Base-by-base conservation (phyloP, 1,140 invertebrate genomes). In the Sinella curviseta region DNA sequence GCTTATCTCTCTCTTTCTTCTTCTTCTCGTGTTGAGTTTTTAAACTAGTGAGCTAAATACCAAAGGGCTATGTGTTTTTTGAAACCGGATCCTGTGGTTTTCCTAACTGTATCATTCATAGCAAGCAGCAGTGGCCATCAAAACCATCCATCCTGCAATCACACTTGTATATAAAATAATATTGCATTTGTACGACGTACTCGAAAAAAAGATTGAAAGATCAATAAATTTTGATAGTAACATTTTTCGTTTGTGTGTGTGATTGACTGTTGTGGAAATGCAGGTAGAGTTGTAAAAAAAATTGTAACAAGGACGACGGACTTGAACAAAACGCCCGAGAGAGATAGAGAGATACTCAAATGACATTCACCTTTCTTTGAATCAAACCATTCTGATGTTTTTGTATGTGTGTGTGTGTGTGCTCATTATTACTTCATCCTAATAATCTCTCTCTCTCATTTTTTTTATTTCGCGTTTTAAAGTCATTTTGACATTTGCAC, bases 51-150 rank as follows among this genome's bases (percentile, higher is more conserved):
- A 70, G 65, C 31, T n/a, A 70, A 70, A 70, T 33, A 70, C 65
- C 65, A 70, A 30, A 60, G 3, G n/a, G 39, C 24, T n/a, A 33
- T 12, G 39, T 12, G 20, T 12, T 12, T 8, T 12, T 24, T 70
- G 14, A 70, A 70, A 70, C 65, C 65, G 65, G 65, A 70, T 70
- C 65, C 65, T 70, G 65, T 70, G 65, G 65, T 70, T 70, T 70
- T 70, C 65, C 65, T 70, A 70, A 70, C 65, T 70, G 65, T 70
- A 17, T 33, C 39, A 20, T 48, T 48, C n/a, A n/a, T n/a, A n/a
- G n/a, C n/a, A n/a, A n/a, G n/a, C n/a, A n/a, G n/a, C n/a, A n/a
- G n/a, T n/a, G n/a, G 24, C 55, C 55, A 60, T n/a, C 8, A n/a
- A n/a, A 48, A 8, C 39, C 39, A 26, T n/a, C 57, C 3, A 60